Evolutionary conservation across 2,113 vertebrate species (phyloP), one percentile per base, ranked within the genome.

Genomic region (Callocephalon fimbriatum): DNA sequence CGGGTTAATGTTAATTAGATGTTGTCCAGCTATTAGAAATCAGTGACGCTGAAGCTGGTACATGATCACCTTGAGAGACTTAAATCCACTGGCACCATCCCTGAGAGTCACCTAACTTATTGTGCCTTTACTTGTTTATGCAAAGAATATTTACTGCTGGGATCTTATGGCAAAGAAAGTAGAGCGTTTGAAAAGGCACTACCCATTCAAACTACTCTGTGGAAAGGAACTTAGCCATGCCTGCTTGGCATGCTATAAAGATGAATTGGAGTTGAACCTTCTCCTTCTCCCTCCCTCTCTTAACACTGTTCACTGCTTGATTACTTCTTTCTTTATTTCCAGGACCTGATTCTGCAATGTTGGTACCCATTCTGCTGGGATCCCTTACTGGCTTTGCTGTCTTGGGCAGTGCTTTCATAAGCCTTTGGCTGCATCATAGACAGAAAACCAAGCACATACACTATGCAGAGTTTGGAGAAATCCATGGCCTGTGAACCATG

Each of bases 341-440:
- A 97, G 97, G 94, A n/a, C 61, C 95, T 10, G 83, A 2, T 20
- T 38, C 88, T 68, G 70, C 82, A n/a, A 1, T 79, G 82, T 50
- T 96, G 90, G 62, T 92, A 23, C 96, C 94, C 20, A 0, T 90
- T 29, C 85, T 97, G 66, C 82, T 97, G 72, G 93, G 96, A 8
- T 92, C 79, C 22, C 93, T 97, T 3, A 9, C 90, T 1, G 95
- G 61, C 59, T 86, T 71, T 26, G 87, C 77, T 1, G 21, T 81
- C 29, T 35, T 97, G 77, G 80, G 63, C 79, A 20, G 6, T 2
- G 82, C 67, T 13, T 20, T 94, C 35, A 1, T 79, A n/a, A 73
- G 93, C 51, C 90, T 97, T 56, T 97, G 96, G 94, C 71, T 96
- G 62, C 82, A 61, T 32, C 94, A 78, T 1, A 77, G 80, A 31